Evolutionary conservation across 2,888 invertebrate species (phyloP), one percentile per base, ranked within the genome.

Genomic region (Lepidochitona cinerea): DNA sequence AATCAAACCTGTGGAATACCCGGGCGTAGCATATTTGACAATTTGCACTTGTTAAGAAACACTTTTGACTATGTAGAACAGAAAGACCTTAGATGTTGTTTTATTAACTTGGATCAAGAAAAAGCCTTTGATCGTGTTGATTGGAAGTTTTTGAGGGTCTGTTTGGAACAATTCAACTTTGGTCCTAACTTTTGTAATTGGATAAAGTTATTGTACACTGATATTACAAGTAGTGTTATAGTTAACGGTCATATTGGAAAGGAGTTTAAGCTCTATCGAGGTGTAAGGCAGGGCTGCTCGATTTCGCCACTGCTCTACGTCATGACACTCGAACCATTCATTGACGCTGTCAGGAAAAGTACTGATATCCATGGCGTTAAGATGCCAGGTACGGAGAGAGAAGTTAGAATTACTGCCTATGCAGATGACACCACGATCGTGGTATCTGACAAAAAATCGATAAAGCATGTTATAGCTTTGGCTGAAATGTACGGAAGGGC

Each of bases 111-210:
- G 37, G 81, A 83, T 65, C 83, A 81, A 71, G 79, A 77, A 59
- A 83, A 81, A 52, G 81, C 80, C 0, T 81, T 81, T 49, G 80
- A 81, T 68, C 69, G 81, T 53, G 81, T 81, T n/a, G 72, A 73
- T 29, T 75, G 77, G 68, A 54, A 71, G 18, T 81, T 74, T 70
- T n/a, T 82, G 26, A 76, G 73, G 73, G 71, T 77, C 53, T 66
- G 70, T 7, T 64, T 83, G 32, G 4, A 68, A 9, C 37, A 73
- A 9, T 81, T 79, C 71, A 77, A 78, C n/a, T 80, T 83, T 77
- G 67, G 74, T 35, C 33, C 72, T 26, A 59, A 71, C 49, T 76
- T 82, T 32, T 71, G 78, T 32, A 54, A 77, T 5, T 79, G 76
- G 76, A 76, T 81, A n/a, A 29, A 71, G 73, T 41, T n/a, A n/a